phyloP scores from a whole-genome alignment of 2,888 invertebrate species.

The Cantharis nigra region DNA sequence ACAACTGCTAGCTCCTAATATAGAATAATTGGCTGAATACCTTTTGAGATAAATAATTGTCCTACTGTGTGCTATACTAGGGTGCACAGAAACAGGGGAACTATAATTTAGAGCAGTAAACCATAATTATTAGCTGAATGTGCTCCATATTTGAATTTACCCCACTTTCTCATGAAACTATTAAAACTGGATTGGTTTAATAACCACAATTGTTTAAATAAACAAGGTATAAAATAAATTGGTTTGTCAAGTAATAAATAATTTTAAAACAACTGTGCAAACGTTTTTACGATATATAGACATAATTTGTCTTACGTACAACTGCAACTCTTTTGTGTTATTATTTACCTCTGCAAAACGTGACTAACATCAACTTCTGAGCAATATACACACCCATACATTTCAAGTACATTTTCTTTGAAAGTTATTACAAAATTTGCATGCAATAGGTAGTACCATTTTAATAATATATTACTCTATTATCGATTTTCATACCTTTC shows the following conservation, averaged over 20 bases:
- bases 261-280: background rate
- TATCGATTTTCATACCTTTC: background rate
- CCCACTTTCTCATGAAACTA: too few relatives aligned
- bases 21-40: too few relatives aligned
- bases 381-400: constrained; percentile 13
- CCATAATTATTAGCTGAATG: too few relatives aligned
- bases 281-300: constrained; percentile 1
- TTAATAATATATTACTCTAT: background rate
- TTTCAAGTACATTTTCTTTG: background rate
- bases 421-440: background rate
- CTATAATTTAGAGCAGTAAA: too few relatives aligned
- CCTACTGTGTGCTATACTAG: too few relatives aligned
- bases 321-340: background rate
- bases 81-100: too few relatives aligned
- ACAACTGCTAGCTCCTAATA: too few relatives aligned
- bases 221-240: background rate
- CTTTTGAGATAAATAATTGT: too few relatives aligned
- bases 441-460: background rate
- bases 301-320: background rate
- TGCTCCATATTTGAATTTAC: background rate
- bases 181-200: background rate
- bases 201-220: background rate
- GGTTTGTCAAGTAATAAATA: background rate
- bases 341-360: constrained; percentile 11
- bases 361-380: constrained; percentile 18